Percentiles rank a stretch among this genome's conserved stretches.
phyloP scores from a whole-genome alignment of 37 sponge, comb jelly and placozoan species.

The Chondrilla cf. caribensis region DNA sequence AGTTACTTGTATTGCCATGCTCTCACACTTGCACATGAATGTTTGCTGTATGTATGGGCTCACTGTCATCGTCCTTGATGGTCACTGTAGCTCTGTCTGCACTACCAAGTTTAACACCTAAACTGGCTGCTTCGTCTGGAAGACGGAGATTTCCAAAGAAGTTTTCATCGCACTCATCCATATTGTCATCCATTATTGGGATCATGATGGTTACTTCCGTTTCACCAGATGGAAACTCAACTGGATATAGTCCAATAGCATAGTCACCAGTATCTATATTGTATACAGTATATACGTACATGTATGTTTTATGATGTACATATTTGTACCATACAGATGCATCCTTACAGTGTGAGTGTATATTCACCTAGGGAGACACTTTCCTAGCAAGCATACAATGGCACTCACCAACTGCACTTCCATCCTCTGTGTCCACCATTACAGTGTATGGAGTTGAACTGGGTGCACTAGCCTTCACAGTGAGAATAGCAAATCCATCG shows the following conservation, averaged over 20 bases:
- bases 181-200: background rate
- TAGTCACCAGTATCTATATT: constrained; percentile 22
- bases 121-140: background rate
- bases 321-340: too few species aligned
- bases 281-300: background rate
- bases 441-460: background rate
- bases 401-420: constrained; percentile 12
- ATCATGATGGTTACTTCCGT: background rate
- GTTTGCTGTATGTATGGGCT: background rate
- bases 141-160: background rate
- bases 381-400: background rate
- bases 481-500: constrained; percentile 6
- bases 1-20: too few species aligned
- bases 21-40: too few species aligned
- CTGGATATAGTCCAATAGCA: background rate
- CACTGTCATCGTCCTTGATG: constrained; percentile 33
- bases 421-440: background rate
- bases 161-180: constrained; percentile 8
- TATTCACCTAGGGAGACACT: too few species aligned
- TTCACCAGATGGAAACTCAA: background rate
- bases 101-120: background rate
- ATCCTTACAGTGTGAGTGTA: too few species aligned
- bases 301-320: too few species aligned
- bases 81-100: background rate
- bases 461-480: background rate